phyloP scores from a whole-genome alignment of 2,113 vertebrate genomes.

The Xiphophorus couchianus region DNA sequence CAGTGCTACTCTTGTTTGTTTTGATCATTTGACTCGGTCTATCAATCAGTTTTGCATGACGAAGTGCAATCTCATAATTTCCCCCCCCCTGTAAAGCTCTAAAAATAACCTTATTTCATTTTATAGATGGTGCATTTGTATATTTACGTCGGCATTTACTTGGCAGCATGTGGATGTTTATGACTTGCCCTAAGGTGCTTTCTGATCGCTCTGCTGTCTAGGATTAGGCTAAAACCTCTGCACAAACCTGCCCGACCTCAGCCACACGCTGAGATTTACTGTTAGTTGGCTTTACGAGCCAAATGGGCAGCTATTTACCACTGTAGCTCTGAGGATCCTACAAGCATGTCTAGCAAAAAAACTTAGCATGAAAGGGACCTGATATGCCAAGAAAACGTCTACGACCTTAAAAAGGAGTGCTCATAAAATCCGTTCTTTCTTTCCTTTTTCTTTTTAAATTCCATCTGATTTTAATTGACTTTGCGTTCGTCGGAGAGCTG shows the following conservation, averaged over 20 bases:
- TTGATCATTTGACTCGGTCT: background rate
- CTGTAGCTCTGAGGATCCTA: slow-evolving; percentile 18
- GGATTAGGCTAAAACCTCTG: slow-evolving; percentile 71
- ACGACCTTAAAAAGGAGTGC: slow-evolving; percentile 24
- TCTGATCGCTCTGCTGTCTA: slow-evolving; percentile 56
- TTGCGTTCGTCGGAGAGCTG: slow-evolving; percentile 21
- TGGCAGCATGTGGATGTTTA: background rate
- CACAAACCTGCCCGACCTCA: slow-evolving; percentile 41
- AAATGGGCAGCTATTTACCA: slow-evolving; percentile 24
- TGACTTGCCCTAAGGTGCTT: slow-evolving; percentile 40
- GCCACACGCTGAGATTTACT: slow-evolving; percentile 53
- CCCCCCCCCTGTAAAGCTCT: background rate
- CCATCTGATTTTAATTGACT: slow-evolving; percentile 40
- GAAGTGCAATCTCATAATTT: background rate
- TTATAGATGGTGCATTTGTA: background rate
- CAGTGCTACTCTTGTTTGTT: background rate
- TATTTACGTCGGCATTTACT: background rate
- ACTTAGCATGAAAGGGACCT: background rate
- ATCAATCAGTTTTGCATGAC: background rate
- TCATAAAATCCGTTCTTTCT: slow-evolving; percentile 13
- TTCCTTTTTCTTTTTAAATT: slow-evolving; percentile 25
- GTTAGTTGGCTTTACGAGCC: slow-evolving; percentile 37
- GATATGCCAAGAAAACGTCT: slow-evolving; percentile 21
- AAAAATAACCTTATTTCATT: background rate
- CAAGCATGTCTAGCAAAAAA: slow-evolving; percentile 12